Evolutionary conservation across 2,888 invertebrate genomes (phyloP).

Genomic region (Apantesis nais): DNA sequence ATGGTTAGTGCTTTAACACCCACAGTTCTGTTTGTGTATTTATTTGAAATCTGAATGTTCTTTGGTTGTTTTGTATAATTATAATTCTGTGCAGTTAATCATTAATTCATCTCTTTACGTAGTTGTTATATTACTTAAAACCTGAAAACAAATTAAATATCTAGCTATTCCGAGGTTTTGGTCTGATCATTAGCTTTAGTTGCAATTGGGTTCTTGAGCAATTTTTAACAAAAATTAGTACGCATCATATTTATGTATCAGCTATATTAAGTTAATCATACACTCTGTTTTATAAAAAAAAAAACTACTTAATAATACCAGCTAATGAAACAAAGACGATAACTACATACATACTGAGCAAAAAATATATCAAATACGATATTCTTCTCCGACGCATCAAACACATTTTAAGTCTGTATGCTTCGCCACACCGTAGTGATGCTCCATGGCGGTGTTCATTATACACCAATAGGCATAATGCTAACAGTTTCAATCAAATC

Average conservation of each 20-base stretch:
- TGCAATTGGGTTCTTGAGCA: too few species aligned
- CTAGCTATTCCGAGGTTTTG: not conserved
- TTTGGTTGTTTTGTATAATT: not conserved
- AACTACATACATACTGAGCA: too few species aligned
- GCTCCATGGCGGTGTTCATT: not conserved
- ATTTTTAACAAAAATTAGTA: not conserved
- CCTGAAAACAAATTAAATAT: not conserved
- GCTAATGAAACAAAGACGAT: not conserved
- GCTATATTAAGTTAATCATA: not conserved
- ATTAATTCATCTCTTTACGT: not conserved
- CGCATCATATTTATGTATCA: not conserved
- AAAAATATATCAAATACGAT: too few species aligned
- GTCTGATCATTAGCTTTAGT: not conserved
- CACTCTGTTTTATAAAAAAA: not conserved
- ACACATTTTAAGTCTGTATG: not conserved
- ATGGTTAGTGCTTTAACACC: conserved; percentile 32
- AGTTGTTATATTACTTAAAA: not conserved
- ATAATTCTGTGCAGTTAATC: too few species aligned
- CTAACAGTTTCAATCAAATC: not conserved
- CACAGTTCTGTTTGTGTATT: conserved; percentile 10
- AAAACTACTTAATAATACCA: not conserved
- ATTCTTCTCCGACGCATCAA: too few species aligned
- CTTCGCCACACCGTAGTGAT: not conserved
- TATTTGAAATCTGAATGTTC: conserved; percentile 4
- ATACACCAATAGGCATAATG: too few species aligned